Evolutionary conservation across 2,888 invertebrate genomes (phyloP).

Genomic region (Mechanitis messenoides): DNA sequence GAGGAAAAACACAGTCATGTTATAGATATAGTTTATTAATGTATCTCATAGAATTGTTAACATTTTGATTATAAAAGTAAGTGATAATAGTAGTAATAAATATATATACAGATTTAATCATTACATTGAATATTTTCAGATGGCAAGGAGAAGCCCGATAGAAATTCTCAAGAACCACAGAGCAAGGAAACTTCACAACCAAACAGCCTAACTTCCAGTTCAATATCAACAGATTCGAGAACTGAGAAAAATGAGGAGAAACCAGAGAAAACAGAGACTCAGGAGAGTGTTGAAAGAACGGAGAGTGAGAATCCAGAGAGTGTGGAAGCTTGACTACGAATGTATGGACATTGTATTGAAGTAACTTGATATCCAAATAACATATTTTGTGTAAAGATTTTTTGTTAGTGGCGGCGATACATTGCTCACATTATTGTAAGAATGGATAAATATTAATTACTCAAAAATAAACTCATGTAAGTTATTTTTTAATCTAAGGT

Average conservation of each 20-base stretch:
- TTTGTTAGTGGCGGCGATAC: not conserved
- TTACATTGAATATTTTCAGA: slow-evolving; percentile 37
- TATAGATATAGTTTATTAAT: too few relatives aligned
- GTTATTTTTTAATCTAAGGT: not conserved
- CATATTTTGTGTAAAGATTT: not conserved
- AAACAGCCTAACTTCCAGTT: slow-evolving; percentile 64
- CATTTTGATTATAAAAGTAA: too few relatives aligned
- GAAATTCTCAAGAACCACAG: slow-evolving; percentile 59
- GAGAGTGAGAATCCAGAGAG: slow-evolving; percentile 34
- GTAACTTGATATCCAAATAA: slow-evolving; percentile 17
- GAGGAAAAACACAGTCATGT: too few relatives aligned
- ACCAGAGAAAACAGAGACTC: slow-evolving; percentile 37
- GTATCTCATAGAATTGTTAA: too few relatives aligned
- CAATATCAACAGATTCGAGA: slow-evolving; percentile 64
- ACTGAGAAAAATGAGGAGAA: slow-evolving; percentile 37
- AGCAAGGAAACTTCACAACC: slow-evolving; percentile 67
- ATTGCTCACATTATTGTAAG: not conserved
- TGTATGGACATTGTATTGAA: slow-evolving; percentile 48
- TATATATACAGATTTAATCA: not conserved
- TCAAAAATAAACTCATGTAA: not conserved
- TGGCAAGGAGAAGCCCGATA: slow-evolving; percentile 53
- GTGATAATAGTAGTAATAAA: too few relatives aligned
- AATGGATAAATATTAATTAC: not conserved
- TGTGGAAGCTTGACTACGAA: slow-evolving; percentile 62
- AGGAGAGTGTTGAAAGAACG: slow-evolving; percentile 35